Conservation (phyloP, 2,888 invertebrate species). For the Coleophora flavipennella region DNA sequence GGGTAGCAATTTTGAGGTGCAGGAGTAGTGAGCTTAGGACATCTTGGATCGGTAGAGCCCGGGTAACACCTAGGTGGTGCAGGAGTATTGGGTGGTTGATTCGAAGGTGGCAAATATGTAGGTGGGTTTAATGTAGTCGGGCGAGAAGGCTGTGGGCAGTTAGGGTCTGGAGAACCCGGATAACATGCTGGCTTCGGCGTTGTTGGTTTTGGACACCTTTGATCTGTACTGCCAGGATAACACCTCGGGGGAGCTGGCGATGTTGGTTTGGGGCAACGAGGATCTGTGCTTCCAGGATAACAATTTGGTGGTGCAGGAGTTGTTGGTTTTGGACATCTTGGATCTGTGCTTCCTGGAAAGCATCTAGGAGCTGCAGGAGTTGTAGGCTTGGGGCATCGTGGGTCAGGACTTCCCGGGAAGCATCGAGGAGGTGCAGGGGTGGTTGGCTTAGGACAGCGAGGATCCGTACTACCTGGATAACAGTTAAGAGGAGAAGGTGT, state of each 20-base stretch:
- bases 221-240: too few species aligned
- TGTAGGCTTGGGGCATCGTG: conserved; percentile 20
- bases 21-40: conserved; percentile 23
- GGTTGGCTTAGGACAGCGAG: conserved; percentile 35
- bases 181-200: conserved; percentile 21
- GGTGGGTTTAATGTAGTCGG: conserved; percentile 14
- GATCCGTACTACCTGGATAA: conserved; percentile 43
- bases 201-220: conserved; percentile 21
- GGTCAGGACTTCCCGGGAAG: conserved; percentile 25
- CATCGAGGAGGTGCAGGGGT: conserved; percentile 13
- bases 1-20: conserved; percentile 28
- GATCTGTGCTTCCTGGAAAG: conserved; percentile 23
- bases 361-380: conserved; percentile 16
- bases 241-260: conserved; percentile 21
- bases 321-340: conserved; percentile 28
- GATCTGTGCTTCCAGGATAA: conserved; percentile 16
- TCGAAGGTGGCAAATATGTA: conserved; percentile 25
- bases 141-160: conserved; percentile 36
- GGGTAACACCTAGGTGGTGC: conserved; percentile 11
- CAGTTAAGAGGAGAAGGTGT: too few species aligned
- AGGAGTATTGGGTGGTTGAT: conserved; percentile 10
- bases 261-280: conserved; percentile 24
- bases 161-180: conserved; percentile 38
- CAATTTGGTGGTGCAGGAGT: conserved; percentile 14
- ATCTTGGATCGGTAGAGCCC: conserved; percentile 20